These are phyloP conservation scores for Psophia crepitans DNA, from an alignment of 2,113 vertebrate species.

Conservation along the genomic window DNA sequence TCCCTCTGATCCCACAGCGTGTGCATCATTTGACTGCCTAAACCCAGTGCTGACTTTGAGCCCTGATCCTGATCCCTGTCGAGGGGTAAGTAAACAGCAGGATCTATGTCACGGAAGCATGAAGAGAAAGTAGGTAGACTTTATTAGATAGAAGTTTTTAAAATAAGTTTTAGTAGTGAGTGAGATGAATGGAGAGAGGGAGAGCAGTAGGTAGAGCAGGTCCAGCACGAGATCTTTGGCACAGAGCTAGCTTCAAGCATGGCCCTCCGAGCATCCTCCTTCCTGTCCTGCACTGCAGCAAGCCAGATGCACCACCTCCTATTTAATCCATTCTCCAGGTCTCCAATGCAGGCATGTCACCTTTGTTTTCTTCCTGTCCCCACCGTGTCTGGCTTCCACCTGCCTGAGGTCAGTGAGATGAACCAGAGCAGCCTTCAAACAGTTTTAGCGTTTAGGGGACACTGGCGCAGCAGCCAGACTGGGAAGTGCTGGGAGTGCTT, in stretches of 20 bases:
- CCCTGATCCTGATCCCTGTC: not conserved
- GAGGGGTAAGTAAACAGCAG: not conserved
- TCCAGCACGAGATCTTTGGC: not conserved
- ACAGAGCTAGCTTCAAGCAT: not conserved
- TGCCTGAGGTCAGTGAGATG: not conserved
- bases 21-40: not conserved
- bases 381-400: not conserved
- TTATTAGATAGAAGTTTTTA: not conserved
- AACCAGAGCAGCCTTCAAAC: not conserved
- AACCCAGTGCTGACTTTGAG: not conserved
- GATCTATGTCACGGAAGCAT: not conserved
- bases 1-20: rapidly evolving
- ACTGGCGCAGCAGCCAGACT: not conserved
- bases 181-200: not conserved
- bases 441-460: not conserved
- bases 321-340: not conserved
- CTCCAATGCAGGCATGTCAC: not conserved
- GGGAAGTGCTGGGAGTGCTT: not conserved
- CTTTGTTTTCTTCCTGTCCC: not conserved
- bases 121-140: not conserved
- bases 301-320: not conserved
- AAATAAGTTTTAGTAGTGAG: not conserved
- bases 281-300: not conserved
- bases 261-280: not conserved
- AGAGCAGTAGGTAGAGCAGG: not conserved